These are phyloP conservation scores for Melinaea menophilus DNA, from an alignment of 2,888 invertebrate species.

Conservation along the genomic window DNA sequence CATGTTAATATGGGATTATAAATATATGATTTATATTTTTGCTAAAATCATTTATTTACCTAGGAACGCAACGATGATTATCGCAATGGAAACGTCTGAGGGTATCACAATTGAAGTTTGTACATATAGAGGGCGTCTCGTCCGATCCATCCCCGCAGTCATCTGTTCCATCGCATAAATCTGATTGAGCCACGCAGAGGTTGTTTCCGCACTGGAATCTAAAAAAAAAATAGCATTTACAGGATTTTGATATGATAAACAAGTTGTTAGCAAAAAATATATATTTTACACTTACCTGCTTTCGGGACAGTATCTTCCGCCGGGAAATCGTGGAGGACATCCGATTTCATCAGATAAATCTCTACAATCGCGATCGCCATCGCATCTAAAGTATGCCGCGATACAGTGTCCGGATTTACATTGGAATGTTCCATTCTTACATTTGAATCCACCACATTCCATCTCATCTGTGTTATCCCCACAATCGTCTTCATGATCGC, in stretches of 20 bases:
- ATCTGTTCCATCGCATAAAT: conserved; percentile 95
- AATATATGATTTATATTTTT: too few relatives aligned
- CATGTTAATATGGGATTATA: too few relatives aligned
- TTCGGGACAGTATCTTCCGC: conserved; percentile 92
- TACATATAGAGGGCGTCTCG: conserved; percentile 88
- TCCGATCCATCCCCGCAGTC: conserved; percentile 96
- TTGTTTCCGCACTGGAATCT: conserved; percentile 95
- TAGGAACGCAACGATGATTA: conserved; percentile 91
- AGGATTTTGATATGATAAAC: not conserved
- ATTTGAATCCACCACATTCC: conserved; percentile 88
- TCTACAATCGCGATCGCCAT: conserved; percentile 92
- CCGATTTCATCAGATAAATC: conserved; percentile 94
- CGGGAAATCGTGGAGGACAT: conserved; percentile 92
- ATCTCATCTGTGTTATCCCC: conserved; percentile 95
- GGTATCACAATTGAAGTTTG: conserved; percentile 91
- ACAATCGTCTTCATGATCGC: conserved; percentile 98
- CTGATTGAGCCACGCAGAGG: conserved; percentile 92
- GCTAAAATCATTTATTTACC: conserved; percentile 43
- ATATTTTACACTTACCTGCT: conserved; percentile 64
- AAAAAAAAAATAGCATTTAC: not conserved
- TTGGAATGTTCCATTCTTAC: conserved; percentile 94
- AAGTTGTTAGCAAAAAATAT: not conserved
- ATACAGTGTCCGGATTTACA: conserved; percentile 96
- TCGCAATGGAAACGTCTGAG: conserved; percentile 91
- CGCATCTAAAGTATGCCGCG: conserved; percentile 91